Base-by-base conservation (phyloP, 2,797 vertebrate species). In the Sebastes oblongus region DNA sequence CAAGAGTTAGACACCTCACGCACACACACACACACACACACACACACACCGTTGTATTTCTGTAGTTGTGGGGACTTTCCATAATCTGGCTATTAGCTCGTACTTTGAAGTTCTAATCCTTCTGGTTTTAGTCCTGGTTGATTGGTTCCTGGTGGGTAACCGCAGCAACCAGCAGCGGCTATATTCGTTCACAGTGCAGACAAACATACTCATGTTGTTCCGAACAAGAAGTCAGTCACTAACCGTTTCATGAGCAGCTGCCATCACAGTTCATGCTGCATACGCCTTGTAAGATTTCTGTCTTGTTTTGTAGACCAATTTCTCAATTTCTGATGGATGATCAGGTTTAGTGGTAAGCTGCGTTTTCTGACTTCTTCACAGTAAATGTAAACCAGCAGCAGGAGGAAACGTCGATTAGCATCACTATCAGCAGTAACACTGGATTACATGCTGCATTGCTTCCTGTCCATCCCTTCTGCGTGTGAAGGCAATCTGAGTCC, bases 1-100 rank as follows among this genome's bases (percentile, higher is more conserved):
- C 91, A 99, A 99, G 93, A 96, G 94, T 76, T 99, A 95, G 96
- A 82, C 72, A 2, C 24, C 27, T 10, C 50, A 29, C 24, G 6
- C 64, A 3, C 64, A 22, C 50, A 36, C 72, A 18, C 59, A 27
- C 58, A 8, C 36, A 46, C 66, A 7, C 30, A 34, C 67, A 12
- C 30, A 3, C 36, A 25, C 25, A 25, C 25, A 39, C 36, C 5
- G 36, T 39, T 39, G 36, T 39, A 39, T 39, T 36, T 29, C 42
- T 72, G 78, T 71, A 66, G 77, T 56, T 59, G 75, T 76, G 70
- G 58, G 52, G 16, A 30, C 22, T 18, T 20, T 50, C 46, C 18
- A 6, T 80, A 30, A 1, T 6, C 34, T 32, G 36, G 27, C 14
- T 18, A 29, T 66, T 56, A 46, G 39, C 22, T 56, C 6, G 24